Base-by-base conservation (phyloP, 2,113 vertebrate genomes). In the Scytalopus superciliaris region DNA sequence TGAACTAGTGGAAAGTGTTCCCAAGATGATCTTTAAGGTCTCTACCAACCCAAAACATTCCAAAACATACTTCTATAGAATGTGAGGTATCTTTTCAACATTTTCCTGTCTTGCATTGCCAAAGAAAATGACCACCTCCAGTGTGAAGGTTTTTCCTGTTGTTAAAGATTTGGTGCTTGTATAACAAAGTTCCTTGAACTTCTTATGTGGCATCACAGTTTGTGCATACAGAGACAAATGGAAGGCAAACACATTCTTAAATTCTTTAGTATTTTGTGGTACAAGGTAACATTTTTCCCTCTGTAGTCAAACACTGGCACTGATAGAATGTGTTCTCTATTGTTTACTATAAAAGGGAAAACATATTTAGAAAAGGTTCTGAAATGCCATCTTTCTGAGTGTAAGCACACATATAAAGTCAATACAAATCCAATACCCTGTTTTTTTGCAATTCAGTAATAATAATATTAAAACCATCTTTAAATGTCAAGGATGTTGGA, bases 401-500 rank as follows among this genome's bases (percentile, higher is more conserved):
- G 62, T 77, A 97, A 94, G 90, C 79, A 95, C 79, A 94, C 53
- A 85, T 92, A 94, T 92, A 91, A 97, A 97, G 95, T 96, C 93
- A 90, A 97, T 95, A 96, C 45, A 84, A 94, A 95, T 81, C 76
- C 82, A 95, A 93, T 92, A 78, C 75, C 45, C 64, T 95, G 50
- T 50, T 96, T 96, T 96, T 95, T 95, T 93, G 69, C 83, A 77
- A 95, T 94, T 96, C 94, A 95, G 84, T 97, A 96, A 94, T 90
- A 96, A 96, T 94, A 96, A 95, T 96, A 95, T 97, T 97, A 96
- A 97, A 97, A 97, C 78, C 22, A 8, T 89, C 94, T 95, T 97
- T 93, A 97, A 97, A 97, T 97, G 97, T 96, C 97, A 97, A 97
- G 72, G 89, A 97, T 97, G 84, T 89, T 93, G 91, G 67, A 96